Conservation (phyloP, 2,113 vertebrate species). For the Psammodynastes pulverulentus region DNA sequence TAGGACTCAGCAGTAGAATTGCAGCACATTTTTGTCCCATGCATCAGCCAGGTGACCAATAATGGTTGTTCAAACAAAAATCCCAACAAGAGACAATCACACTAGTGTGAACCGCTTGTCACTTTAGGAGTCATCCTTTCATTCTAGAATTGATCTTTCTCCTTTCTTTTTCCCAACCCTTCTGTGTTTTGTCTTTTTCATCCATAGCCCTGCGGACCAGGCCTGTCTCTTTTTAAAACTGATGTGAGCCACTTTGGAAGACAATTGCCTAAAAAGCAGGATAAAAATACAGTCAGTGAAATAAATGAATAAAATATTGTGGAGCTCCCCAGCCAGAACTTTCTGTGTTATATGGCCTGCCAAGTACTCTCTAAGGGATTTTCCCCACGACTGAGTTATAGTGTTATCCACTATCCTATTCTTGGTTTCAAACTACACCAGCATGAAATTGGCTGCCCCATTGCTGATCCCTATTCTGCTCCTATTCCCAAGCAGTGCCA, state of each 20-base stretch:
- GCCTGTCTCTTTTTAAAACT: not conserved
- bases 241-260: not conserved
- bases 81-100: not conserved
- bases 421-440: not conserved
- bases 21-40: not conserved
- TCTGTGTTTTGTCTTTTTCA: not conserved
- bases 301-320: not conserved
- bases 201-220: not conserved
- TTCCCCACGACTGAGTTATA: not conserved
- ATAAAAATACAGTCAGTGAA: not conserved
- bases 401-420: not conserved
- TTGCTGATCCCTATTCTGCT: not conserved
- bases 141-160: not conserved
- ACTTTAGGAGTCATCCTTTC: not conserved
- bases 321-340: not conserved
- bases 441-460: not conserved
- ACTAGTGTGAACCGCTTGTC: not conserved
- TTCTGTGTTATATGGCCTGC: not conserved
- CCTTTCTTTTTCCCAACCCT: not conserved
- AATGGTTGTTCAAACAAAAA: not conserved
- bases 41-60: not conserved
- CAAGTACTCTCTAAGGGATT: not conserved
- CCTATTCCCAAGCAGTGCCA: not conserved
- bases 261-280: not conserved
- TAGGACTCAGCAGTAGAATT: not conserved